These are phyloP conservation scores for Leptopilina syphax DNA, from an alignment of 2,888 invertebrate genomes.

Conservation along the genomic window DNA sequence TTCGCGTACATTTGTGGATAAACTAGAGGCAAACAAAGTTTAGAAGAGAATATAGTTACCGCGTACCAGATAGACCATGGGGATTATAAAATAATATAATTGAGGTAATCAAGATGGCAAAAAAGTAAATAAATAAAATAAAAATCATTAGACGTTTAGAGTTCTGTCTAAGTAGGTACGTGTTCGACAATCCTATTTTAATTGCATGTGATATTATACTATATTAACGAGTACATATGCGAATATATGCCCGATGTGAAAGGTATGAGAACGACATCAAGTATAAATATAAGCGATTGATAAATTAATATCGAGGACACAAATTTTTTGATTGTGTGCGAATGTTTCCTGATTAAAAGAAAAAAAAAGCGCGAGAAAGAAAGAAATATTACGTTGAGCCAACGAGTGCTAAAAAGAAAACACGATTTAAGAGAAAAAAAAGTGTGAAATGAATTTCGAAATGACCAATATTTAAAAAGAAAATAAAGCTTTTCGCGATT, in stretches of 20 bases:
- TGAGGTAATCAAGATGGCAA: constrained; percentile 44
- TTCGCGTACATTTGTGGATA: constrained; percentile 3
- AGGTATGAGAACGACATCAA: constrained; percentile 56
- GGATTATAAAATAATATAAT: background rate
- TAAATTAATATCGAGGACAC: constrained; percentile 56
- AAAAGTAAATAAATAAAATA: no score
- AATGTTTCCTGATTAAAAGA: constrained; percentile 6
- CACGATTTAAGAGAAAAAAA: constrained; percentile 26
- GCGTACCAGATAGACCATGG: constrained; percentile 31
- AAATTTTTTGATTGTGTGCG: constrained; percentile 35
- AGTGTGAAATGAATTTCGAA: constrained; percentile 47
- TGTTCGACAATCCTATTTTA: constrained; percentile 76
- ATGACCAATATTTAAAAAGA: constrained; percentile 64
- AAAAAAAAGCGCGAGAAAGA: constrained; percentile 22
- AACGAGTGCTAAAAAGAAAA: constrained; percentile 44
- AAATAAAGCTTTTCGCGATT: constrained; percentile 49
- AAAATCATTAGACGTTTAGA: constrained; percentile 53
- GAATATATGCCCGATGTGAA: constrained; percentile 58
- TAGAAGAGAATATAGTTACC: constrained; percentile 5
- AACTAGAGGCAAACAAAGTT: constrained; percentile 7
- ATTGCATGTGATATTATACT: constrained; percentile 74
- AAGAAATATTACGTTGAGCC: constrained; percentile 19
- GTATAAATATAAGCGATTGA: constrained; percentile 54
- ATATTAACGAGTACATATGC: constrained; percentile 60
- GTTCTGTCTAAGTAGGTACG: constrained; percentile 65